phyloP scores from a whole-genome alignment of 2,797 vertebrate genomes.

The Poecilia picta region DNA sequence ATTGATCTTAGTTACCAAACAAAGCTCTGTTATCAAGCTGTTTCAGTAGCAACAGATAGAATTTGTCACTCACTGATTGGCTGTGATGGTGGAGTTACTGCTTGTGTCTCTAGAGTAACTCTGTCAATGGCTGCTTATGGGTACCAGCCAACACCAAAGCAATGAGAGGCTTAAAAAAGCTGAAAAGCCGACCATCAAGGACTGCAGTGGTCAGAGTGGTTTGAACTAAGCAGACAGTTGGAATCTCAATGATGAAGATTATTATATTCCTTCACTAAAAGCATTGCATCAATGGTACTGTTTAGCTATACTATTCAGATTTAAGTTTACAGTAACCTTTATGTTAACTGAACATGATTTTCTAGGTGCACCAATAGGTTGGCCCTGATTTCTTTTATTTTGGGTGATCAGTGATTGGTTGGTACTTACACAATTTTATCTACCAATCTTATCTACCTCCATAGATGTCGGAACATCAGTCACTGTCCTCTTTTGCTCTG shows the following conservation, averaged over 20 bases:
- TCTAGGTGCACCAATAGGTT: background rate
- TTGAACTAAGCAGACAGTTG: background rate
- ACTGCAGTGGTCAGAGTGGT: background rate
- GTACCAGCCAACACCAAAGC: too few species aligned
- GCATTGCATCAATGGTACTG: background rate
- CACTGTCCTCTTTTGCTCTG: too few species aligned
- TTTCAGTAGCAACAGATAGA: too few species aligned
- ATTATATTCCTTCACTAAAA: background rate
- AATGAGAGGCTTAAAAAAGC: too few species aligned
- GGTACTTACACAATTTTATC: too few species aligned
- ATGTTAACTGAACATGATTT: background rate
- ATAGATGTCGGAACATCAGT: too few species aligned
- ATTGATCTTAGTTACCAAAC: too few species aligned
- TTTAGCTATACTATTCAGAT: background rate
- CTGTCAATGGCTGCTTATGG: background rate
- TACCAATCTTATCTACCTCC: too few species aligned
- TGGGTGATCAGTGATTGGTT: too few species aligned
- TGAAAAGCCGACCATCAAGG: background rate
- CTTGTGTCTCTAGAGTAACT: background rate
- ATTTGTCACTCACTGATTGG: background rate
- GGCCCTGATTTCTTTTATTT: too few species aligned
- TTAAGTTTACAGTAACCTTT: background rate
- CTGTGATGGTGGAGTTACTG: background rate
- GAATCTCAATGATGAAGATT: background rate
- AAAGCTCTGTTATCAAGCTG: too few species aligned